Base-by-base conservation (phyloP, 2,888 invertebrate genomes). In the Acrobasis consociella region DNA sequence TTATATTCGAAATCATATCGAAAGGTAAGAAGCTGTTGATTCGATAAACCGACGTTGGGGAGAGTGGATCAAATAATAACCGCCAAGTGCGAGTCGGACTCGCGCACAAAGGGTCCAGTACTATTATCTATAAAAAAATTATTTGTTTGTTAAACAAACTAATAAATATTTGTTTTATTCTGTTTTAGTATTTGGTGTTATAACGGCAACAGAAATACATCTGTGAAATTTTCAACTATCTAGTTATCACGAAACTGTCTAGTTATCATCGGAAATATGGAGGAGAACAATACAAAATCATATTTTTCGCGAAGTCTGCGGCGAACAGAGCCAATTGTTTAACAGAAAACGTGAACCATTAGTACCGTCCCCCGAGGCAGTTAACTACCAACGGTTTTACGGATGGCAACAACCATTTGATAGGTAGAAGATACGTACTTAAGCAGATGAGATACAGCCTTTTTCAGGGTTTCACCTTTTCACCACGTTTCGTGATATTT, bases 331-430 rank as follows among this genome's bases (percentile, higher is more conserved):
- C 11, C 2, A 42, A 1, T 42, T 11, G 1, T 42, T 11, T 2
- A 42, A 11, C 11, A 42, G 11, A 42, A 42, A 42, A 42, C 0
- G 13, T 42, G 2, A 59, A 63, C 49, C 53, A 38, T 16, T 59
- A 58, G 63, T 63, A 51, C 15, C 9, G 22, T 16, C 15, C 46
- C 49, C 49, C 10, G 16, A 58, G 63, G 53, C 59, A 50, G 53
- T 63, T 59, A 59, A 62, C 37, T 39, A 55, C 58, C 46, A 55
- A 52, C 49, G 49, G 49, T 62, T 62, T 62, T 46, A 15, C 53
- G 37, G 15, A 53, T 38, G 37, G 51, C 62, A 63, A 63, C 59
- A 52, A 38, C 53, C 53, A 59, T 59, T 53, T 63, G 63, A 49
- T 53, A 58, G 63, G 58, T 59, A 53, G 51, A 59, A 49, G 63